Base-by-base conservation (phyloP, 2,797 vertebrate species). In the Malurus leucopterus region DNA sequence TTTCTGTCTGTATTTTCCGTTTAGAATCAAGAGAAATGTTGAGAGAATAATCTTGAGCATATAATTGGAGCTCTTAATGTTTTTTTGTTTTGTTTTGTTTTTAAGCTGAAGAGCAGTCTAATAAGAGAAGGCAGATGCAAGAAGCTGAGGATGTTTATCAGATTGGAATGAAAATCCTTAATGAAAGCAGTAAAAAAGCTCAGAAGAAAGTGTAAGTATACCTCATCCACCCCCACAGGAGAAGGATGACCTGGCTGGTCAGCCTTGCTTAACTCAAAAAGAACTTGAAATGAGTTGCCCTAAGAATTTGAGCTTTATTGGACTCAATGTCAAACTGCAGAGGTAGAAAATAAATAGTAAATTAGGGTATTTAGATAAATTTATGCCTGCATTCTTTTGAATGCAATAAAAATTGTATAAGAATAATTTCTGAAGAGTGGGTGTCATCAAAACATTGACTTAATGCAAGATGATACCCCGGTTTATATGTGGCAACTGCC, bases 131-230 rank as follows among this genome's bases (percentile, higher is more conserved):
- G 29, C 97, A 97, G 73, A 98, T 98, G 49, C 98, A 98, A 94
- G 98, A 99, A 95, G 97, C 97, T 5, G 99, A 99, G 83, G 97
- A 98, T 61, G 97, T 98, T 94, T 99, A 99, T 95, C 98, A 98
- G 93, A 96, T 96, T 8, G 98, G 98, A 62, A 96, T 99, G 96
- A 98, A 96, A 76, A 98, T 99, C 84, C 98, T 99, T 76, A 99
- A 99, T 70, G 95, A 96, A 86, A 99, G 98, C 94, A 98, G 95
- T 85, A 98, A 98, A 95, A 98, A 97, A 94, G 97, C 97, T 91
- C 99, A 99, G 85, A 99, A 98, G 94, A 98, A 97, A 97, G 99
- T 99, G 99, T 99, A 96, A 97, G 97, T 94, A 34, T 41, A 5
- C 27, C 13, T 44, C 59, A 8, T 78, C 7, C 15, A 40, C 14